Percentiles rank a stretch among this genome's conserved stretches.
These are phyloP conservation scores for Vanessa tameamea DNA, from an alignment of 1,140 invertebrate genomes.

Conservation along the genomic window DNA sequence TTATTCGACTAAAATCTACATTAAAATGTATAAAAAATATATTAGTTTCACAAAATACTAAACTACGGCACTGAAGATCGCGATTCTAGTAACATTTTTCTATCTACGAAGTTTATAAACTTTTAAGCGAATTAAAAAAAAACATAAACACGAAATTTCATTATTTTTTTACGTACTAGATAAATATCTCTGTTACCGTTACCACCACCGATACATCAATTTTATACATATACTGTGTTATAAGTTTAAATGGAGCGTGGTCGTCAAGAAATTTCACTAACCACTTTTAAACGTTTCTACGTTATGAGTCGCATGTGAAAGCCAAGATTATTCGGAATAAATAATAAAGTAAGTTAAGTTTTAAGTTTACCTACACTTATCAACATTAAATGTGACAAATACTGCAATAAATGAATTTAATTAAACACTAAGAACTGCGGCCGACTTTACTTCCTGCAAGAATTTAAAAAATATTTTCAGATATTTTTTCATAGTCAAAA, in stretches of 20 bases:
- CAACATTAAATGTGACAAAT: too few relatives aligned
- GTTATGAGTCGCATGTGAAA: neutral
- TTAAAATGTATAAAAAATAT: constrained; percentile 37
- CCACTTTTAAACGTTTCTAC: neutral
- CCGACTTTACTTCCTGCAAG: too few relatives aligned
- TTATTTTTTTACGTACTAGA: neutral
- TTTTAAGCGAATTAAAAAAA: constrained; percentile 5
- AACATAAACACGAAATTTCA: neutral
- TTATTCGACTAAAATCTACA: constrained; percentile 26
- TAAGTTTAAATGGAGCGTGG: neutral
- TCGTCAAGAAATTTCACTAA: neutral
- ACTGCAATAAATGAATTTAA: too few relatives aligned
- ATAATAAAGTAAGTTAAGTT: too few relatives aligned
- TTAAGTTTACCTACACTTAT: too few relatives aligned
- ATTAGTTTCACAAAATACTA: constrained; percentile 28
- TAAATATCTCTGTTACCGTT: neutral
- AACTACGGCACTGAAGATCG: constrained; percentile 2
- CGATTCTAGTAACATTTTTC: constrained; percentile 5
- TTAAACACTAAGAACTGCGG: too few relatives aligned
- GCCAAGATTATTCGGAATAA: neutral
- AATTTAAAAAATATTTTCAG: too few relatives aligned
- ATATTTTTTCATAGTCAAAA: too few relatives aligned
- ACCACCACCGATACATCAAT: neutral
- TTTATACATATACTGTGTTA: too few relatives aligned
- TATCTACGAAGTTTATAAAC: neutral